Percentiles rank a stretch among this genome's conserved stretches.
Evolutionary conservation across 1,140 invertebrate genomes (phyloP).

Genomic region (Caenorhabditis remanei): DNA sequence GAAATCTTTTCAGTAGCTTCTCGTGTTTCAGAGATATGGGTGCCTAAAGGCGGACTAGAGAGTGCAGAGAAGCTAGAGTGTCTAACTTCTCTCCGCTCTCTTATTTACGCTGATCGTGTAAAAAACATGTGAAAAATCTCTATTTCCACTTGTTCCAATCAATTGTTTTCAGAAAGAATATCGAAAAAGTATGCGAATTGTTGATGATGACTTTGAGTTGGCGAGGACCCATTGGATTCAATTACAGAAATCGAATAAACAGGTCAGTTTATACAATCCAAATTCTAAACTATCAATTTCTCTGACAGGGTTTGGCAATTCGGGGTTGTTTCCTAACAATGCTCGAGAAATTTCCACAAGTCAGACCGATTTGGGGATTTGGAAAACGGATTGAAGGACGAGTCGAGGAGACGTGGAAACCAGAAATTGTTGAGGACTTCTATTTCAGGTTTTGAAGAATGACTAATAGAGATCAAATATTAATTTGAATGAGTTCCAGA

Average conservation of each 20-base stretch:
- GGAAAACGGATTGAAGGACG: conserved; percentile 68
- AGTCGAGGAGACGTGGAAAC: conserved; percentile 65
- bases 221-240: conserved; percentile 77
- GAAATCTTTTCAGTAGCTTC: too few relatives aligned
- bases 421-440: conserved; percentile 63
- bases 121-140: too few relatives aligned
- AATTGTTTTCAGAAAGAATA: conserved; percentile 36
- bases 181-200: conserved; percentile 43
- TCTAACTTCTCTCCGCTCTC: background rate
- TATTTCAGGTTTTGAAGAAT: conserved; percentile 65
- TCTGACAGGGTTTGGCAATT: conserved; percentile 67
- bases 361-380: conserved; percentile 76
- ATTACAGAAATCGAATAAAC: conserved; percentile 74
- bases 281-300: conserved; percentile 18
- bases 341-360: conserved; percentile 70
- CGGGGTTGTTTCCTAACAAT: conserved; percentile 72
- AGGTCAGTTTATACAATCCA: conserved; percentile 64
- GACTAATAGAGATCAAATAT: conserved; percentile 17
- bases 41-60: too few relatives aligned
- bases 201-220: conserved; percentile 56
- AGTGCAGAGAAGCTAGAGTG: too few relatives aligned
- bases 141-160: background rate
- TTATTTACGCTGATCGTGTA: background rate
- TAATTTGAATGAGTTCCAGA: conserved; percentile 61
- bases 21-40: too few relatives aligned